A percentile compares a stretch with the other conserved stretches of the same genome.
Conservation (phyloP, 2,113 vertebrate genomes). For the Seriola aureovittata region DNA sequence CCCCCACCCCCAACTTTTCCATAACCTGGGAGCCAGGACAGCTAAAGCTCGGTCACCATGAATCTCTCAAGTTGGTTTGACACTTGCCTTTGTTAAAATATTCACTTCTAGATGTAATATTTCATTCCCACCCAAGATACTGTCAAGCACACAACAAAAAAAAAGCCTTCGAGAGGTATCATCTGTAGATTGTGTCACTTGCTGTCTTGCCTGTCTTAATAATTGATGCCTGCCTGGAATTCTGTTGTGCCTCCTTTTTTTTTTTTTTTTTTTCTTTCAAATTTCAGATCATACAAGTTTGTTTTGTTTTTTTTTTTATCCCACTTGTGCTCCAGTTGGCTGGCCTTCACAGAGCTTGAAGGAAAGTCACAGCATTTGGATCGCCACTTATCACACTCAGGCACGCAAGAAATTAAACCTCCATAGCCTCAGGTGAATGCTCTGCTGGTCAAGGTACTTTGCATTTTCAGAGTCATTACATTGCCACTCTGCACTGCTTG, state of each 20-base stretch:
- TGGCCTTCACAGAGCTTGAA: constrained; percentile 58
- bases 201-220: constrained; percentile 55
- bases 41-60: neutral
- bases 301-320: neutral
- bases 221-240: constrained; percentile 64
- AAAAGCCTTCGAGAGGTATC: neutral
- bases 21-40: neutral
- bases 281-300: constrained; percentile 14
- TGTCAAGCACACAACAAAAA: neutral
- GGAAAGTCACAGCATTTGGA: constrained; percentile 67
- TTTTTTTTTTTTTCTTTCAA: no score
- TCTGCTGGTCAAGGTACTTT: constrained; percentile 64
- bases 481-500: constrained; percentile 51
- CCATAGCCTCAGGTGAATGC: constrained; percentile 60
- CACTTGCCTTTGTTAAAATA: constrained; percentile 36
- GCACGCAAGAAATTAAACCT: constrained; percentile 71
- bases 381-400: constrained; percentile 69
- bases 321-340: constrained; percentile 39
- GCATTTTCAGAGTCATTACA: constrained; percentile 62
- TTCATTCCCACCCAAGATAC: constrained; percentile 12
- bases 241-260: constrained; percentile 29
- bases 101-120: constrained; percentile 18
- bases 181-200: constrained; percentile 26
- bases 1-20: neutral
- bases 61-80: neutral